phyloP scores from a whole-genome alignment of 1,140 invertebrate genomes.

The Metaphire vulgaris region DNA sequence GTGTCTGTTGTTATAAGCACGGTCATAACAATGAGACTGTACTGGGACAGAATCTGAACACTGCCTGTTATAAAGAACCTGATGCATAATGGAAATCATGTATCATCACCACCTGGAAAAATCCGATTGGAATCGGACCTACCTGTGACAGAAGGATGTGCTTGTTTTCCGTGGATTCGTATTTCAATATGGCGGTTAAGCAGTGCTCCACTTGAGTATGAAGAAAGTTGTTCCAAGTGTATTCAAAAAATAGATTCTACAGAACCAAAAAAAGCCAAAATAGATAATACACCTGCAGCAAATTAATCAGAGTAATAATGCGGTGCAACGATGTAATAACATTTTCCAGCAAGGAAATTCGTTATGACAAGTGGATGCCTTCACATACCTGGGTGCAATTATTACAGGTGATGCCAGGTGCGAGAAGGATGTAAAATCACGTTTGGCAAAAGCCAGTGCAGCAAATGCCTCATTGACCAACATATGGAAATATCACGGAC shows the following conservation, averaged over 20 bases:
- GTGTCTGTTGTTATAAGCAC: background rate
- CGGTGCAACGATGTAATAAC: background rate
- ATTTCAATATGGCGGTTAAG: slow-evolving; percentile 61
- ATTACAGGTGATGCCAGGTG: background rate
- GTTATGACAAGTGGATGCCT: too few relatives aligned
- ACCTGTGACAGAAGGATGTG: slow-evolving; percentile 2
- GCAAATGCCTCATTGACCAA: too few relatives aligned
- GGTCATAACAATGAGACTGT: background rate
- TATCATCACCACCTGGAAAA: background rate
- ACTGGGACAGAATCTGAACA: background rate
- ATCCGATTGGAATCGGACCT: slow-evolving; percentile 32
- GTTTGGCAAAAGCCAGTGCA: background rate
- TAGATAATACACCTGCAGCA: too few relatives aligned
- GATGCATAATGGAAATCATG: background rate
- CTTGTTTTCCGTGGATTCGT: slow-evolving; percentile 40
- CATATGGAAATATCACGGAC: too few relatives aligned
- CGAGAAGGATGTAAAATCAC: background rate
- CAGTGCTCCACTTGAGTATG: slow-evolving; percentile 74
- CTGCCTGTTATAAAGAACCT: background rate
- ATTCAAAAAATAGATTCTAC: slow-evolving; percentile 75
- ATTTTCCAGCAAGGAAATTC: too few relatives aligned
- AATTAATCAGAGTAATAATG: background rate
- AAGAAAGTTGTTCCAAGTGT: slow-evolving; percentile 80
- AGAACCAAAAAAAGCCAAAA: slow-evolving; percentile 47
- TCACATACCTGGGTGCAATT: too few relatives aligned